Base-by-base conservation (phyloP, 2,888 invertebrate genomes). In the Blomia tropicalis region DNA sequence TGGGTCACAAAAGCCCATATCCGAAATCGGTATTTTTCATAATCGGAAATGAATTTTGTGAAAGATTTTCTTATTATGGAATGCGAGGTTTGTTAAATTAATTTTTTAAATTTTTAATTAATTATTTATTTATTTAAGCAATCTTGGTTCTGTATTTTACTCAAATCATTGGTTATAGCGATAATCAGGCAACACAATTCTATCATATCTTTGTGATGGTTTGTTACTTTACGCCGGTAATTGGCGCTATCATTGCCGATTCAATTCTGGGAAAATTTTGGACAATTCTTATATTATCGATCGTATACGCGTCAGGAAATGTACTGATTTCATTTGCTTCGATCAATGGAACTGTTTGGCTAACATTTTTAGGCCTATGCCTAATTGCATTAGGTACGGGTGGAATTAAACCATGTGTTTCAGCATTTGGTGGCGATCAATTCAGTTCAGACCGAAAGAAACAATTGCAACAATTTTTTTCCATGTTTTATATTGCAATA, bases 41-140 rank as follows among this genome's bases (percentile, higher is more conserved):
- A 71, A 80, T 96, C 68, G 83, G 83, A 75, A 95, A 92, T 82
- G 96, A 96, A 75, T 93, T 96, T 76, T 96, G 95, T 76, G 96
- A 96, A 76, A 79, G 95, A 70, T 96, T 96, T 77, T 87, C 86
- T 65, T 96, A 81, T 75, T 96, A 95, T 83, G 96, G 96, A 72
- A 87, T 92, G 84, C 83, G 87, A 81, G 85, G 91, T 92, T 79
- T 23, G 19, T 30, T 82, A 77, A 62, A 32, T 11, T 56, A 44
- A n/a, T 31, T 53, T 43, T 4, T 11, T 19, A 58, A n/a, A n/a
- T n/a, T n/a, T n/a, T n/a, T n/a, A n/a, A n/a, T n/a, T n/a, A n/a
- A 27, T 47, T 25, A 47, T 47, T 23, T 14, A 5, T 47, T 4
- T 27, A 22, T 41, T 41, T 30, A 77, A 95, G 95, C 95, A 17